Conservation (phyloP, 2,797 vertebrate species). For the Megalops cyprinoides region DNA sequence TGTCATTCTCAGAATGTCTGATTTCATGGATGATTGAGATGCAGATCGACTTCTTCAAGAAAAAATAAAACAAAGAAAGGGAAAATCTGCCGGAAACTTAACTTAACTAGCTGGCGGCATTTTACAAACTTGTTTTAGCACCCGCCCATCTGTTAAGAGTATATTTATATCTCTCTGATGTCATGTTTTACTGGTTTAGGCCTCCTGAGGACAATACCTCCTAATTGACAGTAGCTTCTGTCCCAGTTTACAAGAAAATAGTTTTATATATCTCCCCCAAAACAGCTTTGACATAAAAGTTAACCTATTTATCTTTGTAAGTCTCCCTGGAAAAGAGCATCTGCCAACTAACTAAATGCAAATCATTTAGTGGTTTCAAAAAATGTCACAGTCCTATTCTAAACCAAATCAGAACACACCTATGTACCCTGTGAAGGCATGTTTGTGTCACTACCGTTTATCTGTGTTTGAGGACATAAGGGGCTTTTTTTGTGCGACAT, state of each 20-base stretch:
- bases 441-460: no score
- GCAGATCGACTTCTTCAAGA: neutral
- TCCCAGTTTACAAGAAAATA: neutral
- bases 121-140: constrained; percentile 1
- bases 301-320: no score
- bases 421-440: no score
- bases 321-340: no score
- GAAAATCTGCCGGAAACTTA: neutral
- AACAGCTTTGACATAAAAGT: constrained; percentile 7
- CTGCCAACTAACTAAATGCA: no score
- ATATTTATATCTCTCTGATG: constrained; percentile 6
- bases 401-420: neutral
- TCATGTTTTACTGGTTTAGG: constrained; percentile 3
- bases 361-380: neutral
- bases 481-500: no score
- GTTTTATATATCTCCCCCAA: neutral
- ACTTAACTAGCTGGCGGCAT: neutral
- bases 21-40: constrained; percentile 5
- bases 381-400: neutral
- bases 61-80: constrained; percentile 3
- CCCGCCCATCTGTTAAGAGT: neutral
- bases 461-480: no score
- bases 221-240: neutral
- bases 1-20: neutral
- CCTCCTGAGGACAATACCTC: neutral